Evolutionary conservation across 2,888 invertebrate species (phyloP), one percentile per base, ranked within the genome.

Genomic region (Eupelmus urozonus): DNA sequence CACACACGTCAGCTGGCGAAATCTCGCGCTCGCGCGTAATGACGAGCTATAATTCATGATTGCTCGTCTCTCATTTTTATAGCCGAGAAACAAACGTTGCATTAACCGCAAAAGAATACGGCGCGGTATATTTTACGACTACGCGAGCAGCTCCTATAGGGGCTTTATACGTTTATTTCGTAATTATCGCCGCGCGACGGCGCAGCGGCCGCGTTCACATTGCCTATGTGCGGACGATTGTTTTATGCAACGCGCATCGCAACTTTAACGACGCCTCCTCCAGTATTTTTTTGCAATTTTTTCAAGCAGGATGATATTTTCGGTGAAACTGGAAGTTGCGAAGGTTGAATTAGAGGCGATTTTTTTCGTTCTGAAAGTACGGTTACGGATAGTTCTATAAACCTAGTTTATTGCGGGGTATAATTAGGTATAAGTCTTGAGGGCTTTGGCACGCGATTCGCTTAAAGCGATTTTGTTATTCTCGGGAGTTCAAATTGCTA

Each of bases 81-180:
- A 59, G 20, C 53, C 27, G 18, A 66, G 55, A 62, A 79, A 67
- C 62, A 79, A 79, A 79, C 66, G 55, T 71, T 66, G 75, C 74
- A 79, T 71, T 70, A 74, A 45, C 45, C 29, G 45, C 57, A 20
- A 42, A 60, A 49, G 60, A 69, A 70, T 60, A 27, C 40, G 42
- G 0, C 55, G 27, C 66, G 49, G 16, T 20, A 13, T 11, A n/a
- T 51, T 75, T 75, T 75, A 75, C 71, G 75, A 76, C n/a, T n/a
- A n/a, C 23, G 65, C 51, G 25, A 53, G 62, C 2, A 16, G 16
- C 13, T 2, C 45, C 7, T 2, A 13, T 9, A 16, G 13, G 16
- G 2, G 53, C 20, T 78, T 78, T 74, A 74, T 74, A 74, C 69
- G 49, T 78, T 78, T 74, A 74, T 74, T 78, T 74, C 63, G 69